Evolutionary conservation across 2,888 invertebrate species (phyloP), one percentile per base, ranked within the genome.

Genomic region (Embidobia sp.): DNA sequence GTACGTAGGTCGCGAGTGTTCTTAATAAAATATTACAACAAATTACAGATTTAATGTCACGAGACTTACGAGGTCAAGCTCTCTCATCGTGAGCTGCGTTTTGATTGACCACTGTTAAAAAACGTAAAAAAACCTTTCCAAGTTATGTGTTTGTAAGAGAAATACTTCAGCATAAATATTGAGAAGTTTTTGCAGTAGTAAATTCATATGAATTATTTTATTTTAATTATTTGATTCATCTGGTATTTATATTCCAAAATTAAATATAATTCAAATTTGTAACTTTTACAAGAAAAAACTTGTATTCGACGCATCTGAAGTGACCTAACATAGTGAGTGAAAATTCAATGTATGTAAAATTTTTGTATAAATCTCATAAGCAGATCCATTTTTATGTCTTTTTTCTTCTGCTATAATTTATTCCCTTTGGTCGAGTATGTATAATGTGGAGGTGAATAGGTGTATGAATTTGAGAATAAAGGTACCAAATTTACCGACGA

Each of bases 401-500:
- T 35, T 40, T 61, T 51, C 26, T 31, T 16, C 18, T 19, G 13
- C 22, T n/a, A 26, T 63, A 63, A 72, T 72, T 72, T 72, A 72
- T 72, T 72, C 55, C 31, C 46, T n/a, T 22, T 35, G 37, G 8
- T 13, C n/a, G 44, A 40, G 46, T 29, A 42, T 11, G 13, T 63
- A 61, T 19, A 53, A 44, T 44, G 70, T 49, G 33, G 13, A 29
- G 70, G 59, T 29, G 70, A 61, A 59, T 70, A 51, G 63, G 53
- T 63, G 72, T 53, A 72, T 59, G 64, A 64, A 61, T 69, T 70
- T 74, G 51, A 70, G 72, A 72, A 61, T 67, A 69, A 79, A 81
- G 80, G 80, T 80, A 79, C 79, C 79, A 79, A 79, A 81, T 81
- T 82, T 87, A 86, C 86, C 85, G 85, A 87, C 86, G 87, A 88